These are phyloP conservation scores for Clamator glandarius DNA, from an alignment of 2,797 vertebrate species.

Conservation along the genomic window DNA sequence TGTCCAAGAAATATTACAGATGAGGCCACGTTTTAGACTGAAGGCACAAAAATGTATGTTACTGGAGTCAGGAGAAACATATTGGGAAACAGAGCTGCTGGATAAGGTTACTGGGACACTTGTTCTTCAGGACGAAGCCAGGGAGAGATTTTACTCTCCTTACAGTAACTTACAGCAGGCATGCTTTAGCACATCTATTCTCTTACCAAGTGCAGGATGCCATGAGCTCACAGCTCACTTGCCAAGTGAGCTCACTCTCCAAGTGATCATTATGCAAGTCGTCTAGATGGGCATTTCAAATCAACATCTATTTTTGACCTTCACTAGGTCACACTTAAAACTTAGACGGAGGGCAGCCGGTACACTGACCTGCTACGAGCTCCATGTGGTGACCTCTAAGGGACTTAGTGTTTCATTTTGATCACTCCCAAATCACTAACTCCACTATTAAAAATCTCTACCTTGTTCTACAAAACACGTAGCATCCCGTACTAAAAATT, in stretches of 20 bases:
- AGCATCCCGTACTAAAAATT: not conserved
- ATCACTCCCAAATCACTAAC: not conserved
- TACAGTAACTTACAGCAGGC: not conserved
- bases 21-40: not conserved
- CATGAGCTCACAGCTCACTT: not conserved
- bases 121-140: not conserved
- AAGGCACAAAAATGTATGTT: not conserved
- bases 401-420: not conserved
- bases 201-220: not conserved
- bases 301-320: not conserved
- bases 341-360: not conserved
- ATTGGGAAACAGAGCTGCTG: not conserved
- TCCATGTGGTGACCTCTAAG: accelerated
- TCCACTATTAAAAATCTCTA: not conserved
- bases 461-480: not conserved
- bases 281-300: not conserved
- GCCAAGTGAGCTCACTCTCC: constrained; percentile 30
- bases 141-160: not conserved
- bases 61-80: not conserved
- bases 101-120: not conserved
- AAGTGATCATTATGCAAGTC: not conserved
- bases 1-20: not conserved
- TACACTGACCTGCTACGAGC: not conserved
- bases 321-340: not conserved
- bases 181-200: not conserved